Evolutionary conservation across 2,888 invertebrate genomes (phyloP).

Genomic region (Allygus modestus): DNA sequence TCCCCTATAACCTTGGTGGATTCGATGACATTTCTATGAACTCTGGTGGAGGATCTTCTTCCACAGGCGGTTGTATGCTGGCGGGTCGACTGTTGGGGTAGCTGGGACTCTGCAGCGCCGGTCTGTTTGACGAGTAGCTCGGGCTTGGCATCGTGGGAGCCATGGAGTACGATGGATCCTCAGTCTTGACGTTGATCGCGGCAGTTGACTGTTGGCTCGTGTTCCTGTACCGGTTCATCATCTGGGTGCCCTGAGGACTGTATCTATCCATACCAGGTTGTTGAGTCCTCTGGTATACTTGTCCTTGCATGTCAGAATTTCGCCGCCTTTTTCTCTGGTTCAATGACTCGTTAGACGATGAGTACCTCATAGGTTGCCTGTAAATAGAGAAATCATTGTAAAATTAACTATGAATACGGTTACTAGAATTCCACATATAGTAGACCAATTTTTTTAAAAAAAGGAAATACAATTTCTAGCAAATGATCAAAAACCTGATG

Average conservation of each 20-base stretch:
- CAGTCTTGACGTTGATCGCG: constrained; percentile 23
- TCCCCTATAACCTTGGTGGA: neutral
- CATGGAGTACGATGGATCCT: neutral
- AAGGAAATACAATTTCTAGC: too few relatives aligned
- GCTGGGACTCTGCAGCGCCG: constrained; percentile 6
- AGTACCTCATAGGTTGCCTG: neutral
- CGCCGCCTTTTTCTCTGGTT: constrained; percentile 37
- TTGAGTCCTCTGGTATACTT: neutral
- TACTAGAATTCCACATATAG: too few relatives aligned
- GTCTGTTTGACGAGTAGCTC: neutral
- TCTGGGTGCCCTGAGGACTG: constrained; percentile 33
- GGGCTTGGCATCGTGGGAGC: constrained; percentile 15
- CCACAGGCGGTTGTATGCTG: constrained; percentile 20
- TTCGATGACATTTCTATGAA: constrained; percentile 56
- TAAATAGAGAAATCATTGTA: too few relatives aligned
- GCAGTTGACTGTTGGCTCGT: neutral
- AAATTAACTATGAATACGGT: too few relatives aligned
- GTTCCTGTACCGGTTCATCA: neutral
- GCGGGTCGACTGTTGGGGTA: constrained; percentile 4
- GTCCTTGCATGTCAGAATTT: constrained; percentile 16
- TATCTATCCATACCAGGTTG: constrained; percentile 13
- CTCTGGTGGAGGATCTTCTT: constrained; percentile 47
- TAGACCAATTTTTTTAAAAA: too few relatives aligned
- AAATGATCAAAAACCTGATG: too few relatives aligned
- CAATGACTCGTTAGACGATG: neutral